Percentiles rank a stretch among this genome's conserved stretches.
Evolutionary conservation across 23 tunicate species (phyloP).

Genomic region (Corella eumyota): DNA sequence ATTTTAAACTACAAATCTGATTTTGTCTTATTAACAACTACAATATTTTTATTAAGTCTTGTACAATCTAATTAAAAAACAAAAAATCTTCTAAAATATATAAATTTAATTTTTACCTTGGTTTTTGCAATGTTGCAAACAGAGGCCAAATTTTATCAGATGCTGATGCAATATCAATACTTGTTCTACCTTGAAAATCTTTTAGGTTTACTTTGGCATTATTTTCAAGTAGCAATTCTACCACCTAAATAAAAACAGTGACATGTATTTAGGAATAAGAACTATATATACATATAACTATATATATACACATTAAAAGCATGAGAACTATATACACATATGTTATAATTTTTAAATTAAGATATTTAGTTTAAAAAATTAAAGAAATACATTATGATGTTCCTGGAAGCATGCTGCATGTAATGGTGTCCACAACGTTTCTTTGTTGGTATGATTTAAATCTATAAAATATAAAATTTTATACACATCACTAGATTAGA

Average conservation of each 20-base stretch:
- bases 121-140: constrained; percentile 10
- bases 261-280: not conserved
- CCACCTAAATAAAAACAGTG: constrained; percentile 22
- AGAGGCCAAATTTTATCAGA: constrained; percentile 46
- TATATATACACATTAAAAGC: constrained; percentile 2
- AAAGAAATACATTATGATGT: constrained; percentile 25
- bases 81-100: too few species aligned
- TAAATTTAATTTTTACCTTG: too few species aligned
- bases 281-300: too few species aligned
- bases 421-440: constrained; percentile 60
- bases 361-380: not conserved
- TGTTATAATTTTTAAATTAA: not conserved
- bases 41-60: too few species aligned
- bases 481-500: too few species aligned
- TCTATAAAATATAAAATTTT: constrained; percentile 46
- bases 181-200: constrained; percentile 39
- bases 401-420: constrained; percentile 77
- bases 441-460: constrained; percentile 27
- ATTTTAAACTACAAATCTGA: too few species aligned
- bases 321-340: not conserved
- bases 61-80: too few species aligned
- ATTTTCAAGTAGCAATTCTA: constrained; percentile 24
- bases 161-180: constrained; percentile 54
- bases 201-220: constrained; percentile 29
- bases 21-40: too few species aligned